A percentile compares a stretch with the other conserved stretches of the same genome.
Evolutionary conservation across 2,797 vertebrate genomes (phyloP).

Genomic region (Momotus momota): DNA sequence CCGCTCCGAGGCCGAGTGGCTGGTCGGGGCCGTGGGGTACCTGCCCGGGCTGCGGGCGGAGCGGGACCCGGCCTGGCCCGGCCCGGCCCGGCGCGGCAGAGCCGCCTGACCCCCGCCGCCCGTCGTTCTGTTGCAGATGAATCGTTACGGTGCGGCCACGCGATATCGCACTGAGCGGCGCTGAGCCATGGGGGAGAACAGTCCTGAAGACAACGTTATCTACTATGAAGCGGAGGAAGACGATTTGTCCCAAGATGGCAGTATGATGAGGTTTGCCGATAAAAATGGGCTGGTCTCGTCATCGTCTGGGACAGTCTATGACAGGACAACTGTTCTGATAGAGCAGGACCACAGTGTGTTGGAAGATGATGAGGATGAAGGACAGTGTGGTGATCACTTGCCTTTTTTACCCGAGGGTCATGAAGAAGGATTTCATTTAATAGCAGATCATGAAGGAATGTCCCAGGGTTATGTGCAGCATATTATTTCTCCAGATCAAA

Average conservation of each 20-base stretch:
- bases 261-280: slow-evolving; percentile 85
- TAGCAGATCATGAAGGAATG: slow-evolving; percentile 93
- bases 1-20: not conserved
- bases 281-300: slow-evolving; percentile 87
- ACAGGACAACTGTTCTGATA: slow-evolving; percentile 97
- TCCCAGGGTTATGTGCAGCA: slow-evolving; percentile 98
- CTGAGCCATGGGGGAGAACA: slow-evolving; percentile 94
- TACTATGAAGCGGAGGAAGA: slow-evolving; percentile 90
- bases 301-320: slow-evolving; percentile 89
- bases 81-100: not conserved
- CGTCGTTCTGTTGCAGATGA: slow-evolving; percentile 64
- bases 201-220: slow-evolving; percentile 86
- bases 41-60: not conserved
- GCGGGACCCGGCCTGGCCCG: not conserved
- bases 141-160: slow-evolving; percentile 1
- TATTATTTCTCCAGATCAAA: slow-evolving; percentile 98
- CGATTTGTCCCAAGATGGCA: slow-evolving; percentile 80
- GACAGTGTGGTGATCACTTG: slow-evolving; percentile 88
- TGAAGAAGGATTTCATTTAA: slow-evolving; percentile 90
- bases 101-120: not conserved
- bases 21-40: not conserved
- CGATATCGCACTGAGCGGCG: slow-evolving; percentile 75
- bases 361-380: slow-evolving; percentile 92
- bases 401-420: slow-evolving; percentile 90
- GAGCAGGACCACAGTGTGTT: slow-evolving; percentile 94